phyloP scores from a whole-genome alignment of 2,113 vertebrate genomes.

The Hiodon tergisus region DNA sequence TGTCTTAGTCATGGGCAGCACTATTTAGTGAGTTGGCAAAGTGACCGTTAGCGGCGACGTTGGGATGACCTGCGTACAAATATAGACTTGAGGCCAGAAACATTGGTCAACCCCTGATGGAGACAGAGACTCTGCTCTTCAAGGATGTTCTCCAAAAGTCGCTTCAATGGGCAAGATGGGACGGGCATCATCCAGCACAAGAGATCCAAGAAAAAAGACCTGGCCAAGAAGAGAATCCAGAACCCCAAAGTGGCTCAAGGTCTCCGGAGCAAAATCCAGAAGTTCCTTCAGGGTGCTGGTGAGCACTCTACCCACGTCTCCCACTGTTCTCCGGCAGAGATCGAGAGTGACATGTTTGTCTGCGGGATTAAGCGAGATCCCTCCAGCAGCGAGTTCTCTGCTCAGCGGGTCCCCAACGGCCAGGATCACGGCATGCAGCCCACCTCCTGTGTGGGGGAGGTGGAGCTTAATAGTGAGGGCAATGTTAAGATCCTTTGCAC shows the following conservation, averaged over 20 bases:
- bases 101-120: conserved; percentile 28
- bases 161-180: conserved; percentile 71
- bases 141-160: conserved; percentile 75
- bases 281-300: conserved; percentile 71
- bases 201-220: conserved; percentile 59
- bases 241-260: conserved; percentile 67
- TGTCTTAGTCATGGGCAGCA: conserved; percentile 1
- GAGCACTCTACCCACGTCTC: conserved; percentile 62
- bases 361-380: conserved; percentile 48
- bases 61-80: conserved; percentile 9
- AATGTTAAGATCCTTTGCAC: conserved; percentile 67
- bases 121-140: not conserved
- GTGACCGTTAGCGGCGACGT: conserved; percentile 8
- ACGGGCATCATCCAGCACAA: conserved; percentile 56
- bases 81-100: not conserved
- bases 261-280: conserved; percentile 65
- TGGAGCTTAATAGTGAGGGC: conserved; percentile 68
- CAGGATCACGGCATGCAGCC: conserved; percentile 38
- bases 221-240: conserved; percentile 64
- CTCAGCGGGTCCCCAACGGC: conserved; percentile 46
- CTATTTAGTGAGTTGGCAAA: conserved; percentile 7
- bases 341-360: conserved; percentile 56
- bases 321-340: conserved; percentile 57
- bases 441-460: conserved; percentile 60
- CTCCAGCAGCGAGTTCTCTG: conserved; percentile 33